phyloP scores from a whole-genome alignment of 2,797 vertebrate species.

The Diglossa cyanea region DNA sequence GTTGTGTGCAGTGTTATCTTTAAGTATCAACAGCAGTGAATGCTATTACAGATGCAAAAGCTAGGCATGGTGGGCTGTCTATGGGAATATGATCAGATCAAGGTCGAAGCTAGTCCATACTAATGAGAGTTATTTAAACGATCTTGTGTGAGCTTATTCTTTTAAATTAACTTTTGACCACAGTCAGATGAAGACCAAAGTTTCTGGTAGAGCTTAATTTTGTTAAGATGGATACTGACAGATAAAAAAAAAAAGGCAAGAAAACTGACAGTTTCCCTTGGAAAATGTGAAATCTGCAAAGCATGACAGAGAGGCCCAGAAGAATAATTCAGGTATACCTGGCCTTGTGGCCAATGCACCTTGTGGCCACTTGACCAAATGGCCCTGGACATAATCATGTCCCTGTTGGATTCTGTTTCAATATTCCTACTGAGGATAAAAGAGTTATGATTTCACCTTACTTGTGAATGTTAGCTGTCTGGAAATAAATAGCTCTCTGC shows the following conservation, averaged over 20 bases:
- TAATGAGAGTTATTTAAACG: neutral
- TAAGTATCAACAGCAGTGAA: neutral
- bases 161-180: neutral
- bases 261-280: neutral
- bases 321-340: neutral
- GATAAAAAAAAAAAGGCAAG: neutral
- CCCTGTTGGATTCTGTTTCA: neutral
- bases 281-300: neutral
- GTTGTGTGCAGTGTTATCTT: neutral
- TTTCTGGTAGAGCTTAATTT: neutral
- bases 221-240: neutral
- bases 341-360: neutral
- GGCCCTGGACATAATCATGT: neutral
- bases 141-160: neutral
- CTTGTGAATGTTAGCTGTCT: neutral
- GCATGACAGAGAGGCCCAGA: neutral
- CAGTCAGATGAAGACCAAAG: neutral
- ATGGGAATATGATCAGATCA: neutral
- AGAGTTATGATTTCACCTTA: neutral
- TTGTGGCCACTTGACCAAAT: neutral
- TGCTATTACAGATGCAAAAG: neutral
- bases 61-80: neutral
- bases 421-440: neutral
- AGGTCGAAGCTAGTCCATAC: neutral
- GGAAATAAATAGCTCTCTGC: neutral